Percentiles rank a stretch among this genome's conserved stretches.
Conservation (phyloP, 2,797 vertebrate genomes). For the Amblyopsis hoosieri region DNA sequence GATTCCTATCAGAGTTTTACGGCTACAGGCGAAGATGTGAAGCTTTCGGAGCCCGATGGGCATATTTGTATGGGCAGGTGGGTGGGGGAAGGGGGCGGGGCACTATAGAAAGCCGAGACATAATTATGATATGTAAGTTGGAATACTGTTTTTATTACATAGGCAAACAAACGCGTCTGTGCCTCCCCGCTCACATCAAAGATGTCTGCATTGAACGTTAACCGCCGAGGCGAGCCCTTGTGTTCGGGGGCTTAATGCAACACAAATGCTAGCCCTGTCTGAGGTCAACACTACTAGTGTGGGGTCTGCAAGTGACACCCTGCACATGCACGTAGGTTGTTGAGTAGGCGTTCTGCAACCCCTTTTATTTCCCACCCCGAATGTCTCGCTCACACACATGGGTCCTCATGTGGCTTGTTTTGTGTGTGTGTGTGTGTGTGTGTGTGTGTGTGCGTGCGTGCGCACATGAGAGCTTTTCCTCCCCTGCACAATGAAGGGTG, state of each 20-base stretch:
- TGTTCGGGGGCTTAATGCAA: constrained; percentile 69
- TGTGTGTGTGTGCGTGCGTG: constrained; percentile 8
- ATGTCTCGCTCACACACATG: constrained; percentile 53
- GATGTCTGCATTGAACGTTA: constrained; percentile 64
- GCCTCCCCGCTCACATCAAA: constrained; percentile 72
- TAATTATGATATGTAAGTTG: constrained; percentile 76
- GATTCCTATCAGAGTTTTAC: constrained; percentile 68
- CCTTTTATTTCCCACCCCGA: constrained; percentile 45
- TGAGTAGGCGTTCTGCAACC: constrained; percentile 23
- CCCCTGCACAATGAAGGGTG: constrained; percentile 16
- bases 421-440: constrained; percentile 13
- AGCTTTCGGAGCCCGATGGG: constrained; percentile 48
- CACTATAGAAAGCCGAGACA: constrained; percentile 59
- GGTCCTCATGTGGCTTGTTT: constrained; percentile 8
- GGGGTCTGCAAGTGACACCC: constrained; percentile 57
- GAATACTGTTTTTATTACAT: constrained; percentile 84
- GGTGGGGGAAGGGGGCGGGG: constrained; percentile 20
- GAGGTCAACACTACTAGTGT: constrained; percentile 58
- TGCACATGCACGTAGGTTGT: constrained; percentile 20
- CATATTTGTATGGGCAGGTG: constrained; percentile 39
- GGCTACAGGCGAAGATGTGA: constrained; percentile 41
- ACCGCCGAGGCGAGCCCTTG: constrained; percentile 58
- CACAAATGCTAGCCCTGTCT: constrained; percentile 66
- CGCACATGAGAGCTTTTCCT: constrained; percentile 12
- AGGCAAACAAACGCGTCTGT: constrained; percentile 77